A percentile compares a stretch with the other conserved stretches of the same genome.
These are phyloP conservation scores for Apomyelois bistriatella DNA, from an alignment of 2,888 invertebrate species.

Conservation along the genomic window DNA sequence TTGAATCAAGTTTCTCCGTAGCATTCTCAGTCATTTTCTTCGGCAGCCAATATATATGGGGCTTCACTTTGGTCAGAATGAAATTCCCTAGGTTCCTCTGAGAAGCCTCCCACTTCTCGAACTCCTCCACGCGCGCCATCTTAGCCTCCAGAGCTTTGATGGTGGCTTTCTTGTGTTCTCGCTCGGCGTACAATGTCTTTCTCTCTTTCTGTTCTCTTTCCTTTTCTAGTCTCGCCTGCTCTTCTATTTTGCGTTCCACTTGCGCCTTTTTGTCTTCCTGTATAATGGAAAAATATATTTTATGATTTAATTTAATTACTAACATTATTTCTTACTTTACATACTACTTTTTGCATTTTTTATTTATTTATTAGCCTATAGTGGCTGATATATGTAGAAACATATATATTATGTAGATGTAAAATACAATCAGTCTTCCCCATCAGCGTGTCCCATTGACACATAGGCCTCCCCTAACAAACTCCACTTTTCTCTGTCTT, in stretches of 20 bases:
- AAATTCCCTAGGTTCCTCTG: conserved; percentile 89
- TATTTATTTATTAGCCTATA: too few species aligned
- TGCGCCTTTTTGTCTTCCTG: conserved; percentile 81
- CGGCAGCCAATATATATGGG: conserved; percentile 93
- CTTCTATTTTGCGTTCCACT: conserved; percentile 96
- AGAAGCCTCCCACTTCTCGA: conserved; percentile 89
- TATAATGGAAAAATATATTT: neutral
- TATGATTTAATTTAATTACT: neutral
- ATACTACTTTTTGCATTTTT: too few species aligned
- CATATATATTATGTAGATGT: too few species aligned
- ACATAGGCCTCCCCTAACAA: too few species aligned
- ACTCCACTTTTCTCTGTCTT: too few species aligned
- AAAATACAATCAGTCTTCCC: too few species aligned
- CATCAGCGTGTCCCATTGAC: too few species aligned
- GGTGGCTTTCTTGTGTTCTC: conserved; percentile 93
- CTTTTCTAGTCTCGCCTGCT: conserved; percentile 92
- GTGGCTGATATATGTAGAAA: too few species aligned
- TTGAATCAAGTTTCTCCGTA: conserved; percentile 82
- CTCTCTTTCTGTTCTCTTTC: conserved; percentile 90
- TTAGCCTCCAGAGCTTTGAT: conserved; percentile 94
- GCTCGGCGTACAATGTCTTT: conserved; percentile 89
- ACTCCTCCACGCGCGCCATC: conserved; percentile 92
- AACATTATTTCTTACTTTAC: too few species aligned
- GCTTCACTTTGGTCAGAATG: conserved; percentile 92
- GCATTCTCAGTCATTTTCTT: conserved; percentile 86